These are phyloP conservation scores for Colostygia pectinataria DNA, from an alignment of 2,888 invertebrate genomes.

Conservation along the genomic window DNA sequence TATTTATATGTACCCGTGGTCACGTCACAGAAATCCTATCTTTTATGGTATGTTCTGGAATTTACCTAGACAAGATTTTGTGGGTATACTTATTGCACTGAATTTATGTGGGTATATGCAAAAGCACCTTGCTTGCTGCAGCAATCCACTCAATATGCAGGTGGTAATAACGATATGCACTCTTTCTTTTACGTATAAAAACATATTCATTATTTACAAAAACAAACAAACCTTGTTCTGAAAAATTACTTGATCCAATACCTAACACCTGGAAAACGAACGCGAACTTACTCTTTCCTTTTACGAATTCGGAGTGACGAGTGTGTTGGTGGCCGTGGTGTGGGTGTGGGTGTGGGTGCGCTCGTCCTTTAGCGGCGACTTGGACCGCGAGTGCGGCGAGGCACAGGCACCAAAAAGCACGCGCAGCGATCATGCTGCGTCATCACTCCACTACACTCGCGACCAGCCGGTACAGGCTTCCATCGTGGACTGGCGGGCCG, in stretches of 20 bases:
- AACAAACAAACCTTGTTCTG: no score
- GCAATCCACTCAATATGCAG: no score
- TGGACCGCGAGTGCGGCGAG: slow-evolving; percentile 54
- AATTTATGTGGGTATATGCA: no score
- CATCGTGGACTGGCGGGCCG: slow-evolving; percentile 73
- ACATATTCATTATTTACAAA: no score
- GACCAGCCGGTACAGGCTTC: slow-evolving; percentile 66
- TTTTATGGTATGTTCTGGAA: no score
- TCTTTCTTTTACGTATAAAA: no score
- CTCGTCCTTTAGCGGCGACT: slow-evolving; percentile 59
- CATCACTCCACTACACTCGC: slow-evolving; percentile 71
- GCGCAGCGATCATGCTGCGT: slow-evolving; percentile 76
- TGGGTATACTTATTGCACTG: no score
- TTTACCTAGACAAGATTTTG: no score
- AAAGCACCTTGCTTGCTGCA: no score
- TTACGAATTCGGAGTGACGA: slow-evolving; percentile 87
- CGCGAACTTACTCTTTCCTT: slow-evolving; percentile 88
- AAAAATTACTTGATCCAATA: slow-evolving; percentile 1
- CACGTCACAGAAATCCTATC: no score
- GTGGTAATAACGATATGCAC: no score
- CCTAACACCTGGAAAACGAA: neutral
- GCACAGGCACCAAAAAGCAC: slow-evolving; percentile 71
- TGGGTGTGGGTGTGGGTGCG: slow-evolving; percentile 49
- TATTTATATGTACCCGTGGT: no score
- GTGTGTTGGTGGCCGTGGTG: slow-evolving; percentile 41